Conservation (phyloP, 1,140 invertebrate genomes). For the Triops cancriformis region DNA sequence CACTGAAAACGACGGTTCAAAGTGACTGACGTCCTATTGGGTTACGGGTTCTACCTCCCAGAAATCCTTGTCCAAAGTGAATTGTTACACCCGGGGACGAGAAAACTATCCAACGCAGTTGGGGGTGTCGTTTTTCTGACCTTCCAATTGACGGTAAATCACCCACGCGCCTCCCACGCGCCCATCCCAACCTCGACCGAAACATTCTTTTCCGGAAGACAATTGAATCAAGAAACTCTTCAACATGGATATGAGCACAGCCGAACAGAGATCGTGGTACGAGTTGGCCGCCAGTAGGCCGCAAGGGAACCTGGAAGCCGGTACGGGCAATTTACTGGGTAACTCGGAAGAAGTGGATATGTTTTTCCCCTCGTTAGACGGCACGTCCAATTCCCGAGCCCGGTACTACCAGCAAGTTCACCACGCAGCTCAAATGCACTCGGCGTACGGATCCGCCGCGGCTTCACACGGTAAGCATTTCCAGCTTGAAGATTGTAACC, state of each 20-base stretch:
- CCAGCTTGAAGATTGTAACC: background rate
- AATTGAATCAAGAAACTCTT: background rate
- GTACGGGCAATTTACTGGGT: background rate
- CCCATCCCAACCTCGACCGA: background rate
- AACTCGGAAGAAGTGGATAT: constrained; percentile 26
- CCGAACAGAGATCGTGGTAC: constrained; percentile 27
- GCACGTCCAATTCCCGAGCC: background rate
- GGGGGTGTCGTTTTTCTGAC: too few species aligned
- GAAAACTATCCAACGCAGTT: too few species aligned
- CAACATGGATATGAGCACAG: constrained; percentile 27
- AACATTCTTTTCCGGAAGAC: background rate
- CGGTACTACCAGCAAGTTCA: constrained; percentile 23
- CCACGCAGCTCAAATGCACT: constrained; percentile 27
- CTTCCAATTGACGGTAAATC: too few species aligned
- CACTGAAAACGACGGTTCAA: too few species aligned
- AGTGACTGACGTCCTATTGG: too few species aligned
- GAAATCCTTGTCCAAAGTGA: too few species aligned
- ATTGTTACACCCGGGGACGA: too few species aligned
- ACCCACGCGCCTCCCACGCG: too few species aligned
- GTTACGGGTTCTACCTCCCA: too few species aligned
- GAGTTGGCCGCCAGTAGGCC: constrained; percentile 21
- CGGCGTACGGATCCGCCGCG: constrained; percentile 25
- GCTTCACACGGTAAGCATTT: constrained; percentile 23
- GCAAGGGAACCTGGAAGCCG: constrained; percentile 11
- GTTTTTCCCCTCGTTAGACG: constrained; percentile 25